Evolutionary conservation across 2,888 invertebrate species (phyloP).

Genomic region (Odiellus spinosus): DNA sequence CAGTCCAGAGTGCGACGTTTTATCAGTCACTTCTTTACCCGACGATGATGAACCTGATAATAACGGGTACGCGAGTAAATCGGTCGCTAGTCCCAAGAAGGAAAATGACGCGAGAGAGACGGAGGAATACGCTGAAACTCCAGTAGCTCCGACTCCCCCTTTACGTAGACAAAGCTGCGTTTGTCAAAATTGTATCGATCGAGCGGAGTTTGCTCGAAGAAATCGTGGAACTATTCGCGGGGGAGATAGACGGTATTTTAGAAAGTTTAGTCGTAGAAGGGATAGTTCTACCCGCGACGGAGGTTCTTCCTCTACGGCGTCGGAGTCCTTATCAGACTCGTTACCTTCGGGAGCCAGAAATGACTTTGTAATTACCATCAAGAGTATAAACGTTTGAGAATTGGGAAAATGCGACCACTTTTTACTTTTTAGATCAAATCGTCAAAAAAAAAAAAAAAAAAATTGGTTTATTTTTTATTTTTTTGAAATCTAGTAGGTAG

Average conservation of each 20-base stretch:
- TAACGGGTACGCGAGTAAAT: constrained; percentile 6
- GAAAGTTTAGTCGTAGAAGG: no score
- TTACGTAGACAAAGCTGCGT: not conserved
- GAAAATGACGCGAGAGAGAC: constrained; percentile 4
- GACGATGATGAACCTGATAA: constrained; percentile 12
- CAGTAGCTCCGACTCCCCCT: constrained; percentile 3
- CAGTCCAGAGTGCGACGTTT: constrained; percentile 11
- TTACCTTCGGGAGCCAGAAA: no score
- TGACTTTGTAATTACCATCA: constrained; percentile 14
- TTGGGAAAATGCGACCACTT: no score
- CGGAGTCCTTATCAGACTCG: no score
- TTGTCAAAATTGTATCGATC: not conserved
- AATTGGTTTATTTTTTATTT: no score
- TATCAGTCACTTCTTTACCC: constrained; percentile 6
- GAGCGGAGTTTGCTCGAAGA: not conserved
- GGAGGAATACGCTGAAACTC: constrained; percentile 6
- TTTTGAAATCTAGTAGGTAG: no score
- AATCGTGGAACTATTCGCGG: not conserved
- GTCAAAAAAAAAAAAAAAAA: no score
- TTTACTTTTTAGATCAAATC: no score
- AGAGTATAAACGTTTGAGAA: constrained; percentile 13
- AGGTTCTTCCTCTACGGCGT: no score
- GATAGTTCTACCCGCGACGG: no score
- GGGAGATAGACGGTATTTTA: no score
- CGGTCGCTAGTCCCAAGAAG: constrained; percentile 2